Base-by-base conservation (phyloP, 2,888 invertebrate species). In the Troides helena region DNA sequence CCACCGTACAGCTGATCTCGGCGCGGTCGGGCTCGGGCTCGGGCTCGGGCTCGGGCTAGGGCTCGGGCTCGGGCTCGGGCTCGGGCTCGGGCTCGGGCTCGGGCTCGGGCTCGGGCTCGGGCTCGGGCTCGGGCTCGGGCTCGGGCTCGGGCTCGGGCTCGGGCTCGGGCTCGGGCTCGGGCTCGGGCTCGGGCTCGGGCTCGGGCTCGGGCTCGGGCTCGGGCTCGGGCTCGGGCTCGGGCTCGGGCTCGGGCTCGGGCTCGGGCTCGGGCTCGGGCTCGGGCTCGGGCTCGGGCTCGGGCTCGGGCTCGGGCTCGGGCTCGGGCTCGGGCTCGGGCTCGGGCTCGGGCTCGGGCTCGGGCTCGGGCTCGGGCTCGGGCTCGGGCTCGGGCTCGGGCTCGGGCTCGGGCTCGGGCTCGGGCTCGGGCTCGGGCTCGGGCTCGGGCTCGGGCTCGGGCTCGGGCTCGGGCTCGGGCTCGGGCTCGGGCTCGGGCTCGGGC, bases 1-100 rank as follows among this genome's bases (percentile, higher is more conserved):
- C 83, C 86, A 84, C 85, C 83, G 85, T 84, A 86, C 80, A 77
- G 72, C 71, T 74, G 75, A 74, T 76, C 76, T 75, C 72, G 69
- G 69, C 67, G 21, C 1, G 43, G 2, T 10, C 67, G 65, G 67
- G 72, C 71, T 53, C 62, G 65, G 46, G 60, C 72, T 39, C 64
- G 3, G 17, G 50, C 21, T 21, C 0, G 21, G 21, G 21, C 21
- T 21, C 21, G 0, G 21, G 21, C 21, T 21, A 21, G 0, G 17
- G 50, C 14, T 2, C 14, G 7, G 50, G 14, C 1, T 10, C 67
- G 65, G 67, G 72, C 71, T 53, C 62, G 65, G 46, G 60, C 72
- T 39, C 64, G 3, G 17, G 50, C 21, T 21, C 0, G 21, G 21
- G 21, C 21, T 21, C 21, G 0, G 21, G 21, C 21, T 21, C 0